A percentile compares a stretch with the other conserved stretches of the same genome.
Conservation (phyloP, 2,888 invertebrate species). For the Gisinianus flammeolus region DNA sequence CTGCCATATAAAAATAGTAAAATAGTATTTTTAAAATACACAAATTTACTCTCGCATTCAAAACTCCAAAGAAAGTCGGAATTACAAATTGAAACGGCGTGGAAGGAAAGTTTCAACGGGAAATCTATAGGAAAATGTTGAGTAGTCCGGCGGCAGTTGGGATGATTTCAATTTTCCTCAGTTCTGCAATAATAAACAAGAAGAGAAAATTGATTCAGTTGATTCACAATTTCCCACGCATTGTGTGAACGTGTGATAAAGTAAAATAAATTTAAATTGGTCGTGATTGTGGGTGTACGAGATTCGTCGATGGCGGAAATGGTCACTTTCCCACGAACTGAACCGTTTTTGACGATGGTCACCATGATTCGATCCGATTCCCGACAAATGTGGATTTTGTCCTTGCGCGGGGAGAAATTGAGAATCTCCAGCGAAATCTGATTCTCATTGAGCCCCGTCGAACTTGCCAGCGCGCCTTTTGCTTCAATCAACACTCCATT, state of each 20-base stretch:
- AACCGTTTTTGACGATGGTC: neutral
- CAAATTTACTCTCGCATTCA: too few relatives aligned
- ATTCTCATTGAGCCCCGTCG: neutral
- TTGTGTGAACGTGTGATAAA: too few relatives aligned
- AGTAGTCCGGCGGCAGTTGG: neutral
- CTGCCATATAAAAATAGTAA: too few relatives aligned
- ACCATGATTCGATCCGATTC: slow-evolving; percentile 9
- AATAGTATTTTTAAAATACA: too few relatives aligned
- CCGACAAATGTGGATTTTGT: neutral
- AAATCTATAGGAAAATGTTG: neutral
- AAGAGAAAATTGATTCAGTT: too few relatives aligned
- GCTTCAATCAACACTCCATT: slow-evolving; percentile 9
- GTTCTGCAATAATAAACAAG: neutral
- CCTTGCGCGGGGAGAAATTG: neutral
- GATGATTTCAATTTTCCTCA: neutral
- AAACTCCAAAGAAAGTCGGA: too few relatives aligned
- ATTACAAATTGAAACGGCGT: too few relatives aligned
- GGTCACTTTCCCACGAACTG: neutral
- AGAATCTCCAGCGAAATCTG: neutral
- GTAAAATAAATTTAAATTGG: too few relatives aligned
- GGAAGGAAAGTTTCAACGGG: too few relatives aligned
- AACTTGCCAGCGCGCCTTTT: neutral
- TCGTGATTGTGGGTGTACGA: too few relatives aligned
- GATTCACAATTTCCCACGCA: too few relatives aligned
- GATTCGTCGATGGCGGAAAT: too few relatives aligned